Percentiles rank a stretch among this genome's conserved stretches.
These are phyloP conservation scores for Phalloptychus januarius DNA, from an alignment of 2,797 vertebrate genomes.

Conservation along the genomic window DNA sequence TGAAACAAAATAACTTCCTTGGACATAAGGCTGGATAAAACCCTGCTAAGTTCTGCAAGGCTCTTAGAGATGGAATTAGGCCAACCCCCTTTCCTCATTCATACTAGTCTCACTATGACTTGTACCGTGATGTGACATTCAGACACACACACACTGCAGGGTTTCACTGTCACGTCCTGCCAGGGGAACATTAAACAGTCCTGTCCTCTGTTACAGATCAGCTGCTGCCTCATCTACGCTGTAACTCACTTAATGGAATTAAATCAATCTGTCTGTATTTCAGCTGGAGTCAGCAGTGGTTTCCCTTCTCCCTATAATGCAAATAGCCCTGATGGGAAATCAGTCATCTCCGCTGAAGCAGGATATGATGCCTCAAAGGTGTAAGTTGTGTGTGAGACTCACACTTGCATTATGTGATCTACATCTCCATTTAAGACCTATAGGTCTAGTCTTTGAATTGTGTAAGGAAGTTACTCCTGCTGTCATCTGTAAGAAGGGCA, in stretches of 20 bases:
- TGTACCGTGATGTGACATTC: conserved; percentile 31
- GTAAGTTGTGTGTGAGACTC: conserved; percentile 30
- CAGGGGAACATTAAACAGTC: conserved; percentile 7
- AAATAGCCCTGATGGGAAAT: conserved; percentile 43
- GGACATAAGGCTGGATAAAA: conserved; percentile 49
- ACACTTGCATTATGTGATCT: conserved; percentile 24
- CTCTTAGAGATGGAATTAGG: conserved; percentile 60
- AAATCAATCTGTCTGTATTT: conserved; percentile 64
- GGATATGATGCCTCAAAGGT: conserved; percentile 16
- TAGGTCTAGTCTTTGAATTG: conserved; percentile 15
- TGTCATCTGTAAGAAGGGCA: conserved; percentile 5
- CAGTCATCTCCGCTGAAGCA: conserved; percentile 28
- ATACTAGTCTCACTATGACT: conserved; percentile 42
- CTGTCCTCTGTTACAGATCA: conserved; percentile 28
- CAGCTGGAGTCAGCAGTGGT: conserved; percentile 64
- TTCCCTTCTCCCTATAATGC: conserved; percentile 44
- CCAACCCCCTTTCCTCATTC: conserved; percentile 36
- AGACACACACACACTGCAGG: conserved; percentile 1
- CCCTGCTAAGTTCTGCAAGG: conserved; percentile 43
- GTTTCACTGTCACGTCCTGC: conserved; percentile 8
- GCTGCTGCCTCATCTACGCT: conserved; percentile 35
- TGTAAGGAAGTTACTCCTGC: background rate
- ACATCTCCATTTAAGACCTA: conserved; percentile 42
- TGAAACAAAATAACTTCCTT: conserved; percentile 31
- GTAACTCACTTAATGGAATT: conserved; percentile 68